A percentile compares a stretch with the other conserved stretches of the same genome.
Evolutionary conservation across 2,888 invertebrate genomes (phyloP).

Genomic region (Heliconius sara): DNA sequence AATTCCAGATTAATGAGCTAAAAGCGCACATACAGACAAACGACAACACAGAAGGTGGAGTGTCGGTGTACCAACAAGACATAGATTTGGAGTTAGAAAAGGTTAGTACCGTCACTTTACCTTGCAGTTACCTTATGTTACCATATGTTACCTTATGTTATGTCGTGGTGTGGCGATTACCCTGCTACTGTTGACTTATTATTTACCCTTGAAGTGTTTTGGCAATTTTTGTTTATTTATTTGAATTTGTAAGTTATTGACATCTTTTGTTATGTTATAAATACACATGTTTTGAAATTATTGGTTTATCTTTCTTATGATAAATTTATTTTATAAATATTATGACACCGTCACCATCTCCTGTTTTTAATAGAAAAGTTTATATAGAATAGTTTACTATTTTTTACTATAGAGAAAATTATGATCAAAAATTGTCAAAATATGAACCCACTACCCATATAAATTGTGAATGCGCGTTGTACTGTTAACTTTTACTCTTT

Average conservation of each 20-base stretch:
- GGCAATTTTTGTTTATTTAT: not conserved
- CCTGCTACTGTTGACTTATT: conserved; percentile 18
- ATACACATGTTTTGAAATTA: no score
- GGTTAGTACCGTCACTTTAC: conserved; percentile 59
- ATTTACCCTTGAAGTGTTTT: conserved; percentile 2
- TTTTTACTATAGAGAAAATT: not conserved
- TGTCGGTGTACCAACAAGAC: conserved; percentile 82
- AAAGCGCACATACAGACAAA: conserved; percentile 81
- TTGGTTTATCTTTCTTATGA: no score
- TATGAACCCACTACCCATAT: not conserved
- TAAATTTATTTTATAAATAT: not conserved
- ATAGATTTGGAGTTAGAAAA: conserved; percentile 80
- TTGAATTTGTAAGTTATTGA: not conserved
- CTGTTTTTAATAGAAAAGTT: not conserved
- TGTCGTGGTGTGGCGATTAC: conserved; percentile 22
- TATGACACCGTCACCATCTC: not conserved
- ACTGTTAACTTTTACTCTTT: not conserved
- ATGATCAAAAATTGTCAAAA: conserved; percentile 5
- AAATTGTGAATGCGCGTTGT: not conserved
- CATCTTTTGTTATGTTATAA: no score
- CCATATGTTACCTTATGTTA: not conserved
- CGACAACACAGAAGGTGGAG: conserved; percentile 73
- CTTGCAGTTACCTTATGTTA: not conserved
- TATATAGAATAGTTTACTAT: not conserved
- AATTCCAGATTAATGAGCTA: conserved; percentile 74